Evolutionary conservation across 1,140 invertebrate species (phyloP).

Genomic region (Varroa destructor): DNA sequence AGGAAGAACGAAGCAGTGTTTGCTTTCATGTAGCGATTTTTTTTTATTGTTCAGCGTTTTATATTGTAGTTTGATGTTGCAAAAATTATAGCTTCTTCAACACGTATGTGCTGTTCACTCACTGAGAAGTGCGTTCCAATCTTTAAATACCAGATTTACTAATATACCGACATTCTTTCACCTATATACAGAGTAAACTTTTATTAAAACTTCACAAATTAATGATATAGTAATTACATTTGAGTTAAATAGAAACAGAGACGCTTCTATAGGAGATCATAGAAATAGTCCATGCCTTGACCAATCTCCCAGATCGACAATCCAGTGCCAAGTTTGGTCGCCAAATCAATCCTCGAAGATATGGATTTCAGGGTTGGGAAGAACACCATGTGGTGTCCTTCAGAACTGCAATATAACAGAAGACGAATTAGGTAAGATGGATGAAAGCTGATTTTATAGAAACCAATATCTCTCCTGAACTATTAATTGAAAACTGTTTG

Average conservation of each 20-base stretch:
- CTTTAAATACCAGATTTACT: too few species aligned
- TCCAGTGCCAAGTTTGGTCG: constrained; percentile 61
- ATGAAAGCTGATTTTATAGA: neutral
- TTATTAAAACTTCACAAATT: too few species aligned
- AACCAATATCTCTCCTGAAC: neutral
- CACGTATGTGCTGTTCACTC: too few species aligned
- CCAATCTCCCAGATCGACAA: constrained; percentile 88
- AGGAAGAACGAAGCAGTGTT: too few species aligned
- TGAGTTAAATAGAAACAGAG: neutral
- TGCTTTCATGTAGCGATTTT: too few species aligned
- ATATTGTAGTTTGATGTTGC: too few species aligned
- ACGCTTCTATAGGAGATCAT: constrained; percentile 59
- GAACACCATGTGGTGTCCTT: constrained; percentile 59
- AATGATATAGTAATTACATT: neutral
- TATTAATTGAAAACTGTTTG: constrained; percentile 35
- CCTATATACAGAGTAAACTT: too few species aligned
- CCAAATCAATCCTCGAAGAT: constrained; percentile 60
- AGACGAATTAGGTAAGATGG: constrained; percentile 29
- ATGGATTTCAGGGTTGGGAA: constrained; percentile 79
- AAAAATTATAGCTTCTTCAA: too few species aligned
- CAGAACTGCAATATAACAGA: constrained; percentile 46
- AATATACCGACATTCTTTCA: too few species aligned
- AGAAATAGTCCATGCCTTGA: constrained; percentile 87
- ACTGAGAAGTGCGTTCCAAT: too few species aligned
- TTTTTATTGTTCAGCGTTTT: too few species aligned